A percentile compares a stretch with the other conserved stretches of the same genome.
Conservation (phyloP, 30 jellyfish, hydroid and myxozoan genomes). For the Cassiopea andromeda region DNA sequence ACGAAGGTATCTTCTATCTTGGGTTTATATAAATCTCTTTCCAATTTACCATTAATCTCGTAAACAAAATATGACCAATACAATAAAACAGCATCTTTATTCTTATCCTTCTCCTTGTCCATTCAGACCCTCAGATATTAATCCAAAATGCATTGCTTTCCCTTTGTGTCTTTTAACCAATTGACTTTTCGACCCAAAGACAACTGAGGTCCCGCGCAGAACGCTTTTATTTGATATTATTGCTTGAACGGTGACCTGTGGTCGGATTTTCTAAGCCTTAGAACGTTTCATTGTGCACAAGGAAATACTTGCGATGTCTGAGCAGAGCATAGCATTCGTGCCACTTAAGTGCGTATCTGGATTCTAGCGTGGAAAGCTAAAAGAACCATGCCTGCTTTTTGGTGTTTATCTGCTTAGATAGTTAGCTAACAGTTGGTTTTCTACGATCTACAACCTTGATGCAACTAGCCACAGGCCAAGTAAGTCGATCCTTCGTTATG, state of each 20-base stretch:
- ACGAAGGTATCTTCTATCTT: not conserved
- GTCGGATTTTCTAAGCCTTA: conserved; percentile 15
- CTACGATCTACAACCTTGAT: not conserved
- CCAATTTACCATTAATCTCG: conserved; percentile 5
- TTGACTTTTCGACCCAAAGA: conserved; percentile 9
- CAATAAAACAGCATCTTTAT: conserved; percentile 13
- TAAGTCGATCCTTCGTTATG: not conserved
- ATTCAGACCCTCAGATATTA: not conserved
- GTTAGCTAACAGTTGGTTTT: not conserved
- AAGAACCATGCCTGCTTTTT: not conserved
- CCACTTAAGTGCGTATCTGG: not conserved
- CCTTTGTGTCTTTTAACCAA: conserved; percentile 10
- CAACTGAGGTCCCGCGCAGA: not conserved
- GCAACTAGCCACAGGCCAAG: not conserved
- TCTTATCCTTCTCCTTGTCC: not conserved
- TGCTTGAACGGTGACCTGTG: conserved; percentile 47
- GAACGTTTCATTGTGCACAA: not conserved
- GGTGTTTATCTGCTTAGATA: not conserved
- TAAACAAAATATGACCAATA: not conserved
- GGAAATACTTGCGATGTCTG: conserved; percentile 21
- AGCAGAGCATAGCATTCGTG: conserved; percentile 22
- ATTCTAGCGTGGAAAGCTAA: not conserved
- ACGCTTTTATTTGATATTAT: not conserved
- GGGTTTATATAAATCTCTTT: not conserved
- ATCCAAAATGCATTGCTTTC: conserved; percentile 10